These are phyloP conservation scores for Andrena dorsata DNA, from an alignment of 2,888 invertebrate species.

Conservation along the genomic window DNA sequence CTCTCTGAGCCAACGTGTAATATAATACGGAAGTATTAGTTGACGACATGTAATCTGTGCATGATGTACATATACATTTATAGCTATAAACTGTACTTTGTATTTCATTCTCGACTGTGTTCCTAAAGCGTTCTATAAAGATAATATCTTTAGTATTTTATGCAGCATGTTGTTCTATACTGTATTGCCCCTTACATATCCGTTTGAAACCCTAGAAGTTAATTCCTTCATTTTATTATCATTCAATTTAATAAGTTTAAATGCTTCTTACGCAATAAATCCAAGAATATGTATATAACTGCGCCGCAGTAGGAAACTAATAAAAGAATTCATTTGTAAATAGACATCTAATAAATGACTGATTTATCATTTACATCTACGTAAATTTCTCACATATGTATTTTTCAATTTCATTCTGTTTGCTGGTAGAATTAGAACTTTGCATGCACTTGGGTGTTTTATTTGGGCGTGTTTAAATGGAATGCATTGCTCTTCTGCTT, in stretches of 20 bases:
- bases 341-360: neutral
- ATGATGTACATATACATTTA: constrained; percentile 21
- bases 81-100: neutral
- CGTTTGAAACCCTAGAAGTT: constrained; percentile 35
- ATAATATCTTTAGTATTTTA: constrained; percentile 17
- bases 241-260: constrained; percentile 33
- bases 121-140: constrained; percentile 6
- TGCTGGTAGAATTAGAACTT: constrained; percentile 39
- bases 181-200: constrained; percentile 17
- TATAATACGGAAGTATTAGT: constrained; percentile 7
- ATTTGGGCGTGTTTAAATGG: constrained; percentile 41
- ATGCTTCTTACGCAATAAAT: constrained; percentile 21
- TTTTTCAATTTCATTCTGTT: constrained; percentile 34
- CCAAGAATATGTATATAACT: neutral
- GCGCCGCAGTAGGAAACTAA: neutral
- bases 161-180: constrained; percentile 26
- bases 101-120: neutral
- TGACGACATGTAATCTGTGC: constrained; percentile 28
- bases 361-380: neutral
- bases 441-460: constrained; percentile 58
- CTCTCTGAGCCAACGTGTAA: constrained; percentile 22
- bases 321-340: constrained; percentile 2
- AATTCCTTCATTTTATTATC: constrained; percentile 27
- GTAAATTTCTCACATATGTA: constrained; percentile 11
- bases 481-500: constrained; percentile 53